A percentile compares a stretch with the other conserved stretches of the same genome.
Conservation (phyloP, 2,797 vertebrate genomes). For the Oophaga sylvatica region DNA sequence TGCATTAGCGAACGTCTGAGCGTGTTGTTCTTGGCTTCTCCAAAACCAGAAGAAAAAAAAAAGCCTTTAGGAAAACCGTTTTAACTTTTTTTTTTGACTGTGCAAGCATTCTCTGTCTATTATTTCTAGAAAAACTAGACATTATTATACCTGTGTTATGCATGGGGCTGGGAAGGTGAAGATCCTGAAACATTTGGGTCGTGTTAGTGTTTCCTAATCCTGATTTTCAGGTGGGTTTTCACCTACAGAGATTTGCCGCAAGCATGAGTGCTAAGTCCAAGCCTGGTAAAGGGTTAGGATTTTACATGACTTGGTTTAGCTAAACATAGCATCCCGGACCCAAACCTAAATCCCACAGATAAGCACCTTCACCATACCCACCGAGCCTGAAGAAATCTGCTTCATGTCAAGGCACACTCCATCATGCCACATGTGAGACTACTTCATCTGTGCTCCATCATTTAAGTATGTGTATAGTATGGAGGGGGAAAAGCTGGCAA, state of each 20-base stretch:
- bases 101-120: background rate
- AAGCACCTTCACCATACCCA: conserved; percentile 14
- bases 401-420: conserved; percentile 15
- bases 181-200: background rate
- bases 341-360: conserved; percentile 15
- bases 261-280: conserved; percentile 19
- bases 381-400: background rate
- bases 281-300: background rate
- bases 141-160: conserved; percentile 4
- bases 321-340: conserved; percentile 1
- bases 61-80: background rate
- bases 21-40: conserved; percentile 53
- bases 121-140: background rate
- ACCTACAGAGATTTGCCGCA: conserved; percentile 11
- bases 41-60: conserved; percentile 35
- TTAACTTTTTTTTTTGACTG: conserved; percentile 19
- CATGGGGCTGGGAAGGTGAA: background rate
- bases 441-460: conserved; percentile 5
- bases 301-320: conserved; percentile 9
- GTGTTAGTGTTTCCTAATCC: conserved; percentile 19
- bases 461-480: background rate
- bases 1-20: conserved; percentile 54
- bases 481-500: background rate
- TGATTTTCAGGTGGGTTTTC: conserved; percentile 11
- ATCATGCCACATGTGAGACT: background rate